Base-by-base conservation (phyloP, 1,140 invertebrate species). In the Ceratosolen solmsi region DNA sequence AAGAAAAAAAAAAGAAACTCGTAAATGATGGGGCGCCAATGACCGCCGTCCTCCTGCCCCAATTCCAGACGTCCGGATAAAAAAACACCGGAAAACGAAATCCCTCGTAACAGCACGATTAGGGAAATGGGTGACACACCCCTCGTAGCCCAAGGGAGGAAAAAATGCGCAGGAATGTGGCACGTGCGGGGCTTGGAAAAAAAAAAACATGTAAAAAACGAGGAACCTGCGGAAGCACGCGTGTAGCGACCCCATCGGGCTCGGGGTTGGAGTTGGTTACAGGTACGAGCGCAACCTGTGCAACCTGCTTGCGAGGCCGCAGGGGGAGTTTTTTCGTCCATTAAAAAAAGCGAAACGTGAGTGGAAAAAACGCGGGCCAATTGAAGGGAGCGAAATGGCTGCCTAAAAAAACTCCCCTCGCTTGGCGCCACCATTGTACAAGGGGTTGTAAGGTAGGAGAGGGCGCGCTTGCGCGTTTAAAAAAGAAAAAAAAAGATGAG, bases 391-490 rank as follows among this genome's bases (percentile, higher is more conserved):
- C 60, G 80, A 87, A 82, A 71, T 80, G 78, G 80, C 71, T 0
- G 17, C 30, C n/a, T 51, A 17, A 85, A 86, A 87, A 87, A 87
- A 83, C 86, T 86, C 87, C 87, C 86, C 86, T 85, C 83, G 82
- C 20, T 56, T 22, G 77, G 77, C 49, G 25, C 49, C 56, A 3
- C 41, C n/a, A 75, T 75, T 72, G 75, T 78, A 65, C 68, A 70
- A 75, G 72, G 72, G 79, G 71, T 81, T 75, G 79, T 75, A 75
- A 75, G 60, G 25, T 22, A 72, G 70, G 71, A 74, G 41, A 7
- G 38, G 70, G n/a, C n/a, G 27, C 41, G 46, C 49, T 20, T 17
- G 41, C 17, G 71, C 17, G 49, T 20, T 13, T 30, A 58, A 58
- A 58, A 58, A 63, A 51, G 25, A 36, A 65, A 82, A 77, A 82